These are phyloP conservation scores for Eilema caniola DNA, from an alignment of 2,888 invertebrate species.

Conservation along the genomic window DNA sequence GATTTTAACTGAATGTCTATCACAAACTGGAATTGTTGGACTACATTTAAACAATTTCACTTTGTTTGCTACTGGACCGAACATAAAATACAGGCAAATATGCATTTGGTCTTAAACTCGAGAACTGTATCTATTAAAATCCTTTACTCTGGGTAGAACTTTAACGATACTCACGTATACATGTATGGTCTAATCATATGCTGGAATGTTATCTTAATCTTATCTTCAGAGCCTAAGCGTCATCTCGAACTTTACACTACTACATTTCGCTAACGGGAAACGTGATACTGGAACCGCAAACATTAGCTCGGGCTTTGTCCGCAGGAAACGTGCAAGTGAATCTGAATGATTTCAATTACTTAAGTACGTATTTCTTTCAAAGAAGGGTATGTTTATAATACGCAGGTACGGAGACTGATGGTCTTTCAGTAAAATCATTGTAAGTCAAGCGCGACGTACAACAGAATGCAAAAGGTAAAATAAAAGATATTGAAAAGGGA, in stretches of 20 bases:
- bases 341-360: conserved; percentile 54
- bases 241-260: background rate
- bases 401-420: conserved; percentile 63
- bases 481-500: conserved; percentile 80
- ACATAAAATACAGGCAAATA: no score
- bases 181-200: background rate
- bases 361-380: conserved; percentile 47
- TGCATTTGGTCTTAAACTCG: no score
- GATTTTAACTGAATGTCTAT: no score
- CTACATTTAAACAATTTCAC: no score
- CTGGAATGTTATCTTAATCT: background rate
- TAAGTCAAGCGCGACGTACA: conserved; percentile 64
- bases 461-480: conserved; percentile 71
- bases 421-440: conserved; percentile 72
- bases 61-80: no score
- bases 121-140: no score
- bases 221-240: background rate
- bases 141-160: no score
- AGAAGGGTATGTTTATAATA: conserved; percentile 60
- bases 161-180: no score
- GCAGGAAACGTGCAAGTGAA: conserved; percentile 49
- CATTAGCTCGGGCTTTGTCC: conserved; percentile 44
- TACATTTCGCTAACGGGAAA: conserved; percentile 41
- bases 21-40: no score
- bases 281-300: conserved; percentile 49